Evolutionary conservation across 2,888 invertebrate species (phyloP), one percentile per base, ranked within the genome.

Genomic region (Cryptocephalus moraei): DNA sequence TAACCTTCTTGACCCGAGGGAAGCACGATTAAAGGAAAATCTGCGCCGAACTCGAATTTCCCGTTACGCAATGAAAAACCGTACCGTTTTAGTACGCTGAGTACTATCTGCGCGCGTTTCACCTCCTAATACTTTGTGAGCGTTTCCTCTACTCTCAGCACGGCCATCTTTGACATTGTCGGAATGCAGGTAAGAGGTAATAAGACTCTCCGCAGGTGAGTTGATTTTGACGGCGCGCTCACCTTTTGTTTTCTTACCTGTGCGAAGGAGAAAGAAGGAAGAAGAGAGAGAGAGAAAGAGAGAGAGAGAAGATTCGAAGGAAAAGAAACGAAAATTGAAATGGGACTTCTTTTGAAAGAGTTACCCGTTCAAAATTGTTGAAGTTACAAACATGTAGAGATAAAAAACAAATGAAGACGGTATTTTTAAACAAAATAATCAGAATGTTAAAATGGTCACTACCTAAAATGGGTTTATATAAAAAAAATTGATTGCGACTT

Each of bases 101-200:
- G 36, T 36, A 36, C 36, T 12, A 12, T 6, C 36, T 11, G 36
- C 36, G 11, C 12, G 36, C 36, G n/a, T 36, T 36, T 36, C 36
- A 36, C n/a, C 4, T 11, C 11, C 11, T 36, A 36, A 6, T 62
- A 63, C 63, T 63, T 44, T 52, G 51, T 54, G 56, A 55, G 56
- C 65, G 64, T 65, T 67, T 66, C 66, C 62, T 62, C 52, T 54
- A 51, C 12, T 13, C 51, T 55, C 51, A 56, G 52, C 47, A 57
- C 61, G 63, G 68, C 68, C 68, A 68, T 68, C 57, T 63, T 63
- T 57, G 56, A 54, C 22, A 22, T 22, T 54, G 54, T 56, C 57
- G 64, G 66, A 67, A 66, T 67, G 67, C 66, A 64, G 62, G 65
- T 64, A 64, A 62, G 56, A 56, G 45, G 32, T 41, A 41, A 38